Percentiles rank a stretch among this genome's conserved stretches.
Conservation (phyloP, 1,140 invertebrate genomes). For the Drosophila subobscura region DNA sequence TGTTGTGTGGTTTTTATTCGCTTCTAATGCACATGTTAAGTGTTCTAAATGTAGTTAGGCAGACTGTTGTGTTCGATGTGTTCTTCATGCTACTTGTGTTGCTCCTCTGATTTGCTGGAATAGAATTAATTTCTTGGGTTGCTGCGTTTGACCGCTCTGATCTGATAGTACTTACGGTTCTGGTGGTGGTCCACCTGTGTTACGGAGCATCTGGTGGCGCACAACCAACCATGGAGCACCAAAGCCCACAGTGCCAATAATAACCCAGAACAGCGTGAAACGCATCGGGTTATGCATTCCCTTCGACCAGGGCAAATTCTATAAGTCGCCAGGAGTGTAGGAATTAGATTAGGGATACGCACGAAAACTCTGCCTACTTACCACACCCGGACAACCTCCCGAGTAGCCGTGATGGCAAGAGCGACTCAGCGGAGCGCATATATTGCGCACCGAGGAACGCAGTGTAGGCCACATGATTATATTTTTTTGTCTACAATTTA, state of each 20-base stretch:
- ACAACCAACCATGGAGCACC: conserved; percentile 58
- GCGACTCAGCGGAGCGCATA: conserved; percentile 25
- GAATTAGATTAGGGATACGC: background rate
- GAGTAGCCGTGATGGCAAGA: conserved; percentile 26
- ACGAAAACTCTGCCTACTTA: conserved; percentile 10
- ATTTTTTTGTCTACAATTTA: conserved; percentile 19
- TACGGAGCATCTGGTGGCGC: conserved; percentile 65
- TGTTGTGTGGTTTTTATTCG: conserved; percentile 19
- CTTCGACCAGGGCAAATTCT: conserved; percentile 62
- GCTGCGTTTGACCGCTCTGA: too few species aligned
- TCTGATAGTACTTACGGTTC: conserved; percentile 28
- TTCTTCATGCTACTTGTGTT: background rate
- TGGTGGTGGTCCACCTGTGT: conserved; percentile 1
- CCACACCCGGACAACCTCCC: conserved; percentile 53
- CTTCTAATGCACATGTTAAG: too few species aligned
- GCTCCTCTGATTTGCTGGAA: conserved; percentile 18
- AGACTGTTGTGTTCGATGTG: background rate
- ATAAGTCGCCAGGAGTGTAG: background rate
- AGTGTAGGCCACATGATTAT: conserved; percentile 43
- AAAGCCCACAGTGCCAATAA: conserved; percentile 51
- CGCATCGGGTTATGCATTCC: conserved; percentile 53
- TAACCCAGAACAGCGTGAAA: conserved; percentile 48
- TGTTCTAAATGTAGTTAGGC: background rate
- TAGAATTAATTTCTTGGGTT: background rate
- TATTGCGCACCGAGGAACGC: conserved; percentile 21